Conservation (phyloP, 2,113 vertebrate genomes). For the Hydrochoerus hydrochaeris region DNA sequence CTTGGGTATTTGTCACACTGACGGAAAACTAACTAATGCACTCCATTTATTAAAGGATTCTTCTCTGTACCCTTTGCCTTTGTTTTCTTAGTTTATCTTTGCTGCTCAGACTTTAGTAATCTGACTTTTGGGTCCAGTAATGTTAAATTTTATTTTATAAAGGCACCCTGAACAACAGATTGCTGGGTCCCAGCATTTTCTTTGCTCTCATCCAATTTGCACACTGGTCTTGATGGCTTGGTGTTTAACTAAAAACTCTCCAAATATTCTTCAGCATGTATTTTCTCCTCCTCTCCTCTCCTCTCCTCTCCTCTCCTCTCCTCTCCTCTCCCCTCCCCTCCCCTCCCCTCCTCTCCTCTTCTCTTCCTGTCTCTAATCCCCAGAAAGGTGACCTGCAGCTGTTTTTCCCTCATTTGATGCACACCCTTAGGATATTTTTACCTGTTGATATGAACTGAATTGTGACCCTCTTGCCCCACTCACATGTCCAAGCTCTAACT, state of each 20-base stretch:
- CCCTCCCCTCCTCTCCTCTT: too few relatives aligned
- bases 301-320: too few relatives aligned
- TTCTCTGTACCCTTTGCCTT: background rate
- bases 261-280: background rate
- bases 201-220: too few relatives aligned
- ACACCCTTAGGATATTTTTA: background rate
- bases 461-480: too few relatives aligned
- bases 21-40: background rate
- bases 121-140: rapidly evolving
- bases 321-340: too few relatives aligned
- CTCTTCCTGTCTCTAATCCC: background rate
- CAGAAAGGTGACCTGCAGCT: rapidly evolving
- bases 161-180: too few relatives aligned
- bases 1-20: background rate
- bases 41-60: background rate
- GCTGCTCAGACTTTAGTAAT: background rate
- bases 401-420: background rate
- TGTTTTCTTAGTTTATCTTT: background rate
- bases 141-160: background rate
- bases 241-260: background rate
- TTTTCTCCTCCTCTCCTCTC: background rate
- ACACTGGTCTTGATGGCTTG: background rate
- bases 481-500: background rate
- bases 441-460: background rate
- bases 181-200: background rate